These are phyloP conservation scores for Conus ventricosus DNA, from an alignment of 1,140 invertebrate species.

Conservation along the genomic window DNA sequence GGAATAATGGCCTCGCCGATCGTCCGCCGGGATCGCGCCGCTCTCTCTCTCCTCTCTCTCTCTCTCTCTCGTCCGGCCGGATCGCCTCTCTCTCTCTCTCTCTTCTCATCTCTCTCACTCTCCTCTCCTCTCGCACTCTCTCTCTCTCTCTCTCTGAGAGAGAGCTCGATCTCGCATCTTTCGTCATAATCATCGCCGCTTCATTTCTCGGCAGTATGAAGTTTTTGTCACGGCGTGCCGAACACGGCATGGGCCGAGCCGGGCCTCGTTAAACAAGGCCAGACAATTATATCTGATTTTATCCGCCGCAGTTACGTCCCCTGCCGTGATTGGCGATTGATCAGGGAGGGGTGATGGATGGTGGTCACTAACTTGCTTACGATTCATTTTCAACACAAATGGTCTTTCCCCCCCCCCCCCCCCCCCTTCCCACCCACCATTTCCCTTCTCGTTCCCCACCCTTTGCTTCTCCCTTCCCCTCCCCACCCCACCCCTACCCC, in stretches of 20 bases:
- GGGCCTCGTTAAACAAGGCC: neutral
- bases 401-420: neutral
- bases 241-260: neutral
- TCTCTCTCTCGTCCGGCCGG: no score
- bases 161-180: no score
- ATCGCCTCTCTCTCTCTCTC: neutral
- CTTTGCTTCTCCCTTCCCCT: neutral
- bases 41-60: no score
- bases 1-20: no score
- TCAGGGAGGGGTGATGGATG: neutral
- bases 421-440: neutral
- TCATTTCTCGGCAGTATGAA: neutral
- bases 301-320: neutral
- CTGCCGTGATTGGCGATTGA: no score
- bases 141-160: neutral
- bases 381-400: slow-evolving; percentile 4
- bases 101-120: neutral
- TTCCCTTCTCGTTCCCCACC: neutral
- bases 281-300: neutral
- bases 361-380: neutral
- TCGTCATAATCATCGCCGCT: neutral
- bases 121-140: neutral
- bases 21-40: no score
- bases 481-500: neutral
- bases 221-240: neutral